Evolutionary conservation across 2,113 vertebrate species (phyloP), one percentile per base, ranked within the genome.

Genomic region (Misgurnus mizolepis): DNA sequence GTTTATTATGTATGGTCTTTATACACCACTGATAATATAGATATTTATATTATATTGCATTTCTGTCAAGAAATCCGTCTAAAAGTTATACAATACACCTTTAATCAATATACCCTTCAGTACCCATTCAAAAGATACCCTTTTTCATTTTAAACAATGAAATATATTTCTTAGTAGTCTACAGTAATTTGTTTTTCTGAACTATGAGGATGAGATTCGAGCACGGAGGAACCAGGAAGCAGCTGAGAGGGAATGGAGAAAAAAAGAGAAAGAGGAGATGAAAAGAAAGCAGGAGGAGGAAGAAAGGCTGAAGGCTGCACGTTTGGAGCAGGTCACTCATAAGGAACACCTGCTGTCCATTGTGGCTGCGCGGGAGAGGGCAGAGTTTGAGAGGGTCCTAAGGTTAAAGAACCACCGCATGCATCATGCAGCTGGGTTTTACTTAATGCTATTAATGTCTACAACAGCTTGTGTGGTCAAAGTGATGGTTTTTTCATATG

Each of bases 161-260:
- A 34, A 34, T 34, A 4, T 11, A 5, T 11, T 22, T 7, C 15
- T 53, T 14, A 14, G 5, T 11, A 53, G 50, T 12, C 50, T 14
- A 27, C 47, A 34, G n/a, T 61, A 22, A 11, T 43, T 3, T 1
- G 1, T 40, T 76, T 69, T 71, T 68, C 7, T 80, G 6, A 60
- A 53, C 17, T 3, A 45, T 9, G 66, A 98, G 97, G 94, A 97
- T 11, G 95, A 92, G 2, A 88, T 95, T 69, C 88, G 94, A 17
- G 95, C 94, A 70, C 93, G 92, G 61, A 94, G 95, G 82, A 95
- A 93, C 89, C 95, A 96, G 41, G 95, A 97, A 45, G 90, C 84
- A 0, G 65, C 89, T 0, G 95, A 96, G 81, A 88, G 96, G 14
- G 91, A 96, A 22, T 98, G 96, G 97, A 93, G 97, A 69, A 90